Conservation (phyloP, 2,113 vertebrate species). For the Micronycteris hirsuta region DNA sequence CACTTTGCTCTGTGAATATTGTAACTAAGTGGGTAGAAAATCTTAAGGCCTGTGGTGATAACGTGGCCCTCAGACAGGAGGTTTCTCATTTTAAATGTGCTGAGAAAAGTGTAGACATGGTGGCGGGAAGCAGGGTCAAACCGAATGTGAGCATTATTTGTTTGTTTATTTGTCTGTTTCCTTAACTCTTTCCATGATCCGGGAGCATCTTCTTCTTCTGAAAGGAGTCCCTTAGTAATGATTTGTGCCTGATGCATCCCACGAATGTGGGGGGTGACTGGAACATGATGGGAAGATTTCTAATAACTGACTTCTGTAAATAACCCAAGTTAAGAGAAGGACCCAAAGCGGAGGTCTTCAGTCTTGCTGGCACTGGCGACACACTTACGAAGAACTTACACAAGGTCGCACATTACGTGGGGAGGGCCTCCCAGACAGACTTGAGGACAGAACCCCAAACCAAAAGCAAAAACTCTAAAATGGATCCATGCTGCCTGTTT, state of each 20-base stretch:
- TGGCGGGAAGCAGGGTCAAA: constrained; percentile 81
- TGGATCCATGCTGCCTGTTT: constrained; percentile 71
- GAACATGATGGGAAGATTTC: constrained; percentile 15
- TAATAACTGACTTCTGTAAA: constrained; percentile 48
- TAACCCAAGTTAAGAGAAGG: constrained; percentile 64
- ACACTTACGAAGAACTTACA: constrained; percentile 63
- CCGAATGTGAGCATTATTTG: constrained; percentile 84
- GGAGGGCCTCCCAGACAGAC: constrained; percentile 71
- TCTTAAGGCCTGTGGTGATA: constrained; percentile 90
- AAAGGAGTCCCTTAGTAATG: constrained; percentile 82
- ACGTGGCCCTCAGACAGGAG: constrained; percentile 77
- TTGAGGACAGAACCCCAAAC: constrained; percentile 63
- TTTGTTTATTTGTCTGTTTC: constrained; percentile 75
- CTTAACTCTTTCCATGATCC: constrained; percentile 86
- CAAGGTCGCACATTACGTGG: constrained; percentile 52
- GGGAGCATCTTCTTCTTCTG: constrained; percentile 83
- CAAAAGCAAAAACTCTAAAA: constrained; percentile 65
- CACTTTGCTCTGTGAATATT: constrained; percentile 79
- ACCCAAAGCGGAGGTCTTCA: constrained; percentile 49
- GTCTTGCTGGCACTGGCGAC: constrained; percentile 41
- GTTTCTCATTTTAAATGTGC: constrained; percentile 75
- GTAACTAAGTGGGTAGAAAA: constrained; percentile 79
- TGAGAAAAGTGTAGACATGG: constrained; percentile 70
- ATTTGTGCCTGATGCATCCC: constrained; percentile 93
- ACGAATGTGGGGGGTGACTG: constrained; percentile 64